phyloP scores from a whole-genome alignment of 2,888 invertebrate species.

The Ceramica pisi region DNA sequence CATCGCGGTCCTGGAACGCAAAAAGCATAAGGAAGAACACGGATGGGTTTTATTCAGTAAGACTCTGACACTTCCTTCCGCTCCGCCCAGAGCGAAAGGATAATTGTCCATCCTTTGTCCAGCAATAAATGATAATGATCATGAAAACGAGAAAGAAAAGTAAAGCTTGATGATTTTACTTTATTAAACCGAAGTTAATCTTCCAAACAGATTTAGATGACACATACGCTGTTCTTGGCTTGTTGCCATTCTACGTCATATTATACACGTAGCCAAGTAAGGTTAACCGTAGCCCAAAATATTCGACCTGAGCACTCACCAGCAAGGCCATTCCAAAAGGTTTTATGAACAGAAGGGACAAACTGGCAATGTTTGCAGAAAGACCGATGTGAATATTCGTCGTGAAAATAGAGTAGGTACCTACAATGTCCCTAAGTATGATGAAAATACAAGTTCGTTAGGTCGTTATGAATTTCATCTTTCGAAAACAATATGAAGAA shows the following conservation, averaged over 20 bases:
- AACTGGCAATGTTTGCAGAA: slow-evolving; percentile 8
- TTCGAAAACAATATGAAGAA: too few species aligned
- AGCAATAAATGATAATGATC: not conserved
- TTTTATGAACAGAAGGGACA: slow-evolving; percentile 20
- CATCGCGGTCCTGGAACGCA: too few species aligned
- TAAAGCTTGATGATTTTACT: too few species aligned
- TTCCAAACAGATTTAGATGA: slow-evolving; percentile 3
- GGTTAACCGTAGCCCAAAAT: slow-evolving; percentile 22
- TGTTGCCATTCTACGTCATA: slow-evolving; percentile 8
- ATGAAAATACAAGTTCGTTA: slow-evolving; percentile 1
- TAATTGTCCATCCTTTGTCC: too few species aligned
- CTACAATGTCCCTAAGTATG: not conserved
- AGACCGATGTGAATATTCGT: slow-evolving; percentile 6
- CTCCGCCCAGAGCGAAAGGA: too few species aligned
- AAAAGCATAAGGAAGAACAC: too few species aligned
- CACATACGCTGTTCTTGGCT: slow-evolving; percentile 15
- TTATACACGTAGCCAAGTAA: slow-evolving; percentile 10
- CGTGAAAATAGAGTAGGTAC: not conserved
- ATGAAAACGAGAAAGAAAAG: not conserved
- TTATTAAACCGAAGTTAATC: slow-evolving; percentile 7
- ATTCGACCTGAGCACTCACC: slow-evolving; percentile 35
- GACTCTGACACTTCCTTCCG: too few species aligned
- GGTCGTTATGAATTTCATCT: not conserved
- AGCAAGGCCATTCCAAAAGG: slow-evolving; percentile 18
- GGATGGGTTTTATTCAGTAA: too few species aligned